phyloP scores from a whole-genome alignment of 2,888 invertebrate species.

The Cryptus viduatorius region DNA sequence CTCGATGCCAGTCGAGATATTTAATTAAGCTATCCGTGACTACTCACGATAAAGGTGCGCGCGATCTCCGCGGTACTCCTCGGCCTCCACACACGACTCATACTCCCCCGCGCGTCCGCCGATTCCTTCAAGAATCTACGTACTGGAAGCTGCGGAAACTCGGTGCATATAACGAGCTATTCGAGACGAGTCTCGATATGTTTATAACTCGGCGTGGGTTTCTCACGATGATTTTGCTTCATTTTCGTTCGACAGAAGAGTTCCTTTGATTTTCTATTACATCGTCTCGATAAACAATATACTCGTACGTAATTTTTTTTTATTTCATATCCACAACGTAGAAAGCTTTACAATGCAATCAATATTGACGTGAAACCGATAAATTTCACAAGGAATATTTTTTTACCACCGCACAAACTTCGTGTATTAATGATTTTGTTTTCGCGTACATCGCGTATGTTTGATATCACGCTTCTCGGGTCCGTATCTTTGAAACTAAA shows the following conservation, averaged over 20 bases:
- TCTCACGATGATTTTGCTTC: conserved; percentile 57
- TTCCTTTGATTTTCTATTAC: background rate
- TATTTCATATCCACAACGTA: no score
- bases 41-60: conserved; percentile 56
- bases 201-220: conserved; percentile 62
- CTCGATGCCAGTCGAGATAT: conserved; percentile 71
- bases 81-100: conserved; percentile 39
- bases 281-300: background rate
- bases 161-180: background rate
- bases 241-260: background rate
- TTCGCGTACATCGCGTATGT: no score
- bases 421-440: no score
- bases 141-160: background rate
- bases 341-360: no score
- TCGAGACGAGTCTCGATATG: conserved; percentile 34
- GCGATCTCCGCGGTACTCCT: conserved; percentile 51
- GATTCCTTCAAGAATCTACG: background rate
- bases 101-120: conserved; percentile 11
- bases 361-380: no score
- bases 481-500: no score
- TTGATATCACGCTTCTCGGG: no score
- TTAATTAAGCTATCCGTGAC: conserved; percentile 74
- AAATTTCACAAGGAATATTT: background rate
- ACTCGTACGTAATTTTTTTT: no score
- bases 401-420: background rate